Conservation (phyloP, 2,888 invertebrate species). For the Hoplodrina ambigua region DNA sequence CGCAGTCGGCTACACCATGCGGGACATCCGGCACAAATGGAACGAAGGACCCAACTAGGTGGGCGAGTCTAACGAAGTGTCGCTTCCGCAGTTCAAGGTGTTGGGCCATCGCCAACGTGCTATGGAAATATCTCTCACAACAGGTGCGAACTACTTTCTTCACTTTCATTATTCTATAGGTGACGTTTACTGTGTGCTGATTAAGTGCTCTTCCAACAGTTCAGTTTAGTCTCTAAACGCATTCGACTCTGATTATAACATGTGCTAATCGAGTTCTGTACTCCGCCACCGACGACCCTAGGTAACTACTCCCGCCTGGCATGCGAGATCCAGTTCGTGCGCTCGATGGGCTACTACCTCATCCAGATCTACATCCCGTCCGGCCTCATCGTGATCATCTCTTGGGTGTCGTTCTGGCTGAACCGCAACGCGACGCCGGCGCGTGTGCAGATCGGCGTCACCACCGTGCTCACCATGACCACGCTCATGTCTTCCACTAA, state of each 20-base stretch:
- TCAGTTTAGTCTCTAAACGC: constrained; percentile 1
- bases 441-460: constrained; percentile 97
- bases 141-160: constrained; percentile 91
- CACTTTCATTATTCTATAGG: constrained; percentile 15
- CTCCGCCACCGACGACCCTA: constrained; percentile 73
- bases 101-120: constrained; percentile 97
- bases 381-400: constrained; percentile 98
- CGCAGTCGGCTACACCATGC: constrained; percentile 98
- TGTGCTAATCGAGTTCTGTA: constrained; percentile 19
- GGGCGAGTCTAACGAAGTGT: constrained; percentile 97
- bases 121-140: constrained; percentile 97
- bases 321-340: constrained; percentile 98
- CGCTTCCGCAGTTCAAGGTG: constrained; percentile 98
- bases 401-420: constrained; percentile 98
- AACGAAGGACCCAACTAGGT: constrained; percentile 97
- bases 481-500: constrained; percentile 98
- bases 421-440: constrained; percentile 98
- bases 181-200: constrained; percentile 4
- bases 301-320: constrained; percentile 98
- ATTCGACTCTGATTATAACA: not conserved
- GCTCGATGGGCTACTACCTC: constrained; percentile 99
- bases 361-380: constrained; percentile 99
- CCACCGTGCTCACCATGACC: constrained; percentile 98
- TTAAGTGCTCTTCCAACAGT: constrained; percentile 17
- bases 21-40: constrained; percentile 98